Percentiles rank a stretch among this genome's conserved stretches.
Evolutionary conservation across 2,797 vertebrate species (phyloP).

Genomic region (Chaunax sp.): DNA sequence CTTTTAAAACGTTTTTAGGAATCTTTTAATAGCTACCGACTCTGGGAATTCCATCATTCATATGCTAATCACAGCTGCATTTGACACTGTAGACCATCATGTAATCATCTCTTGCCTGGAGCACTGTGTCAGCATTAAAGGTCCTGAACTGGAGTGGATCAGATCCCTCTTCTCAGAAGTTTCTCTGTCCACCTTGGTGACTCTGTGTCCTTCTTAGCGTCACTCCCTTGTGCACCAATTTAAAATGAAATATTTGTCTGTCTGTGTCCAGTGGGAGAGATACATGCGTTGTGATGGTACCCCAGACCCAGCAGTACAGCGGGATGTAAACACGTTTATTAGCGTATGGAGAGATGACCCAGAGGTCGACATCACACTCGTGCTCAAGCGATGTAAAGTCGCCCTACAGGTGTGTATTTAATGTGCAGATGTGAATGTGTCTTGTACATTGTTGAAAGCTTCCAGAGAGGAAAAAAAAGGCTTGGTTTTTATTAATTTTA

Average conservation of each 20-base stretch:
- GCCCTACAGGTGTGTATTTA: slow-evolving; percentile 84
- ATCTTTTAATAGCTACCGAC: no score
- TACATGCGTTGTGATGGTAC: slow-evolving; percentile 88
- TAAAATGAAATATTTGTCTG: background rate
- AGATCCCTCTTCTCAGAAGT: no score
- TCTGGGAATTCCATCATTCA: no score
- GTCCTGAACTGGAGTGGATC: no score
- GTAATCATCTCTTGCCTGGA: no score
- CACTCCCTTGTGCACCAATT: no score
- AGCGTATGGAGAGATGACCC: slow-evolving; percentile 88
- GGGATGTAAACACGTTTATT: slow-evolving; percentile 91
- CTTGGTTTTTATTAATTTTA: background rate
- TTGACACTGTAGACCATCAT: no score
- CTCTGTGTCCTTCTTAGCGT: no score
- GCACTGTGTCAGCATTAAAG: no score
- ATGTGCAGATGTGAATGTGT: background rate
- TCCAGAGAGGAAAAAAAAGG: background rate
- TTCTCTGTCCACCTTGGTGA: no score
- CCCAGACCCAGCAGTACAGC: slow-evolving; percentile 86
- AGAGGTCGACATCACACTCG: slow-evolving; percentile 75
- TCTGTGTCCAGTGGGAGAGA: slow-evolving; percentile 88
- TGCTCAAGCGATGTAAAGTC: slow-evolving; percentile 83
- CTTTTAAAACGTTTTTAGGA: no score
- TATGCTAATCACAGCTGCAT: no score
- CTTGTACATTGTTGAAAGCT: background rate